A percentile compares a stretch with the other conserved stretches of the same genome.
Conservation (phyloP, 2,888 invertebrate species). For the Sarcophaga caerulescens region DNA sequence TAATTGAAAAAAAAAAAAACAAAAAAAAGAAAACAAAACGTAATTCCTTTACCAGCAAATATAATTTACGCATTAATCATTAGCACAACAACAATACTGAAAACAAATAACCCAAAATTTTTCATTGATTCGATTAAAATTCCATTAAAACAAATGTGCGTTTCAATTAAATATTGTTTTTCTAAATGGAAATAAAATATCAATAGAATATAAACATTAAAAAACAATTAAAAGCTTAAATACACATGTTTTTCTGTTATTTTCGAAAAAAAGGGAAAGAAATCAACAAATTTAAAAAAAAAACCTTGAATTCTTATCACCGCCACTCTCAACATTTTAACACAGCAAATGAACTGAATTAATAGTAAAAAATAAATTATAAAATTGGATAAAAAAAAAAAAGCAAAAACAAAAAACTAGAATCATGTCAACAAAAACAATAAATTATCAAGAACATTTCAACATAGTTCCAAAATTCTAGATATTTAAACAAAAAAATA, state of each 20-base stretch:
- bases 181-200: neutral
- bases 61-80: neutral
- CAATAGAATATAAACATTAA: neutral
- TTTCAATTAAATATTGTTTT: conserved; percentile 8
- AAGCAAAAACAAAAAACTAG: neutral
- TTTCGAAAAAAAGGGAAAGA: conserved; percentile 1
- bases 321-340: neutral
- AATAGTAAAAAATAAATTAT: neutral
- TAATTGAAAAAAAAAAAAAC: neutral
- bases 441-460: neutral
- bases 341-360: neutral
- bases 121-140: conserved; percentile 22
- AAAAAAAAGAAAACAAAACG: neutral
- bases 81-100: neutral
- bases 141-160: conserved; percentile 5
- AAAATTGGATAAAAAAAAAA: conserved; percentile 17
- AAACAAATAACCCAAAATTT: neutral
- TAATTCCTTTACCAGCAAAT: neutral
- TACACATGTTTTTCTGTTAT: conserved; percentile 28
- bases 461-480: neutral
- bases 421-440: neutral
- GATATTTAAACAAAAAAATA: neutral
- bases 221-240: neutral
- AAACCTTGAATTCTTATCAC: conserved; percentile 64
- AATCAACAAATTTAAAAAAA: conserved; percentile 12